Evolutionary conservation across 2,888 invertebrate genomes (phyloP).

Genomic region (Ectropis crepuscularia): DNA sequence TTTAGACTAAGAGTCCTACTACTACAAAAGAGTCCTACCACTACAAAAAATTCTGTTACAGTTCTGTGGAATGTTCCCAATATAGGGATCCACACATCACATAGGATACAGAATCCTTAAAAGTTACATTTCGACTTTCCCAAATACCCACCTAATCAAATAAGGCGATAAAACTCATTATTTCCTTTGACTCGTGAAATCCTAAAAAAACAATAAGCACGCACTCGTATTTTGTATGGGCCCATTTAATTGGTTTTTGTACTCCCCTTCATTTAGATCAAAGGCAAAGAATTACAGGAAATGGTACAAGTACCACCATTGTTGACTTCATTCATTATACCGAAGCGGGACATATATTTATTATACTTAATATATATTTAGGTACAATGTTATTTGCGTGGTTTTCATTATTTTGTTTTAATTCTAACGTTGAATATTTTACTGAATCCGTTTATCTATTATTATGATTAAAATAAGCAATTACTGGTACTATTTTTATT

Average conservation of each 20-base stretch:
- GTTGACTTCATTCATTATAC: conserved; percentile 3
- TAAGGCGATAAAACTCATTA: conserved; percentile 20
- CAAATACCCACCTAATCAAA: conserved; percentile 11
- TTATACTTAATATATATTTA: no score
- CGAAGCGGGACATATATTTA: background rate
- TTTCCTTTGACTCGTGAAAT: conserved; percentile 22
- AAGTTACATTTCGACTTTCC: conserved; percentile 1
- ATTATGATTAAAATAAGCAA: no score
- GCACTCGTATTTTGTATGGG: background rate
- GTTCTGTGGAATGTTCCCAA: no score
- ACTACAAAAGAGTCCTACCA: no score
- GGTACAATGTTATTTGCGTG: background rate
- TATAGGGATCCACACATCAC: no score
- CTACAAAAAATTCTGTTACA: no score
- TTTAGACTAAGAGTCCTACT: no score
- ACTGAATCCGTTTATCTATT: no score
- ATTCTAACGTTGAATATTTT: no score
- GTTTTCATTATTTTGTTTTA: no score
- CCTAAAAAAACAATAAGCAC: conserved; percentile 20
- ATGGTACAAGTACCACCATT: conserved; percentile 3
- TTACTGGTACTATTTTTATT: no score
- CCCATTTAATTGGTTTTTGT: conserved; percentile 8
- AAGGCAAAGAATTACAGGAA: conserved; percentile 18
- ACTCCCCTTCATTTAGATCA: conserved; percentile 16
- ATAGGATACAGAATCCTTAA: no score